phyloP scores from a whole-genome alignment of 2,797 vertebrate species.

The Sus cebifrons region DNA sequence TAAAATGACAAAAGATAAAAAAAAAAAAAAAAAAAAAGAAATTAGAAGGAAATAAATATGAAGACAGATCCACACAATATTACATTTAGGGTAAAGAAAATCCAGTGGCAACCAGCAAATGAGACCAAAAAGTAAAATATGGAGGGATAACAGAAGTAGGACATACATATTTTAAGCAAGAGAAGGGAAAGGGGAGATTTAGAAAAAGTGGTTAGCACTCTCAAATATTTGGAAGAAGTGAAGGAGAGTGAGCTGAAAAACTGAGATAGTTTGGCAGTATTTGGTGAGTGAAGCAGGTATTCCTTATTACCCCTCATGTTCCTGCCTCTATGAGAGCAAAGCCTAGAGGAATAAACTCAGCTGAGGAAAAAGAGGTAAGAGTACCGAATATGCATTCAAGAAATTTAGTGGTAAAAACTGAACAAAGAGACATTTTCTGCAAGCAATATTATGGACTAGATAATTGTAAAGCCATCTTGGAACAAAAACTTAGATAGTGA shows the following conservation, averaged over 20 bases:
- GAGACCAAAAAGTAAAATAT: neutral
- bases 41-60: neutral
- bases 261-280: neutral
- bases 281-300: neutral
- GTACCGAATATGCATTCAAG: neutral
- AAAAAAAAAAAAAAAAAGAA: neutral
- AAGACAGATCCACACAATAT: neutral
- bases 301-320: neutral
- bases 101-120: neutral
- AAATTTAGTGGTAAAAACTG: neutral
- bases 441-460: neutral
- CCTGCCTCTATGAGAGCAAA: neutral
- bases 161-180: neutral
- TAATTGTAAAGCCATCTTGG: neutral
- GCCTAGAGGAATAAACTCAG: neutral
- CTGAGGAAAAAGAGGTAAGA: neutral
- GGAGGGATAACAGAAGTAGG: neutral
- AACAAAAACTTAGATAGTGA: neutral
- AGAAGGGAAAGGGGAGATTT: neutral
- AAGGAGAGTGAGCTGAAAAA: neutral
- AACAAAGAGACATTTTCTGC: neutral
- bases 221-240: neutral
- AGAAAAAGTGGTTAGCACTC: neutral
- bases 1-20: too few relatives aligned
- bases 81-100: neutral